Evolutionary conservation across 2,888 invertebrate genomes (phyloP).

Genomic region (Dryobota labecula): DNA sequence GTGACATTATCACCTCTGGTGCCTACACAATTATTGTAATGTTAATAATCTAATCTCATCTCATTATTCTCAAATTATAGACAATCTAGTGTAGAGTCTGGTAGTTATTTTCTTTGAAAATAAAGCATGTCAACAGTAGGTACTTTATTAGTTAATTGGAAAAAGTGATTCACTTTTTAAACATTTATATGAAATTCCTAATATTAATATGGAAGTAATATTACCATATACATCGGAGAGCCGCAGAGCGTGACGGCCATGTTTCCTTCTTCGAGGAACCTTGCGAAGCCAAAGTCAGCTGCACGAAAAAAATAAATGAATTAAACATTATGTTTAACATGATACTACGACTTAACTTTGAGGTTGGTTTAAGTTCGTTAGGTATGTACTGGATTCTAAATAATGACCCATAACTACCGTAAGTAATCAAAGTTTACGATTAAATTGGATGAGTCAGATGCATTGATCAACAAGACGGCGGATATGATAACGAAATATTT

Average conservation of each 20-base stretch:
- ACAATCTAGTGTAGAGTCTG: background rate
- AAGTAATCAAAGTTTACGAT: conserved; percentile 13
- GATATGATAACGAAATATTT: conserved; percentile 33
- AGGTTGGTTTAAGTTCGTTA: conserved; percentile 1
- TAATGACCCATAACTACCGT: conserved; percentile 5
- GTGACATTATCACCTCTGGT: conserved; percentile 99
- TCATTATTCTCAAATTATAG: background rate
- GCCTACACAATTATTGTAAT: conserved; percentile 90
- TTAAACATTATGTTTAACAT: conserved; percentile 9
- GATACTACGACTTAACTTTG: conserved; percentile 15
- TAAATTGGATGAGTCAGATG: conserved; percentile 37
- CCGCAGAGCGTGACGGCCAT: conserved; percentile 99
- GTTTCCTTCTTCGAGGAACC: conserved; percentile 99
- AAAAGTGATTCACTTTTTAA: background rate
- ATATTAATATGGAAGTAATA: conserved; percentile 45
- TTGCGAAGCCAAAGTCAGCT: conserved; percentile 99
- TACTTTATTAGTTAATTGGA: no score
- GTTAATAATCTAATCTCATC: background rate
- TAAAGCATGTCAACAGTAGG: background rate
- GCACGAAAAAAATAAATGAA: conserved; percentile 71
- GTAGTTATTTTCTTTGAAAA: conserved; percentile 3
- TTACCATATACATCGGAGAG: conserved; percentile 99
- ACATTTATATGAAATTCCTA: conserved; percentile 9
- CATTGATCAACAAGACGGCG: conserved; percentile 23
- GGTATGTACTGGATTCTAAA: background rate